Percentiles rank a stretch among this genome's conserved stretches.
These are phyloP conservation scores for Eilema griseolum DNA, from an alignment of 2,888 invertebrate species.

Conservation along the genomic window DNA sequence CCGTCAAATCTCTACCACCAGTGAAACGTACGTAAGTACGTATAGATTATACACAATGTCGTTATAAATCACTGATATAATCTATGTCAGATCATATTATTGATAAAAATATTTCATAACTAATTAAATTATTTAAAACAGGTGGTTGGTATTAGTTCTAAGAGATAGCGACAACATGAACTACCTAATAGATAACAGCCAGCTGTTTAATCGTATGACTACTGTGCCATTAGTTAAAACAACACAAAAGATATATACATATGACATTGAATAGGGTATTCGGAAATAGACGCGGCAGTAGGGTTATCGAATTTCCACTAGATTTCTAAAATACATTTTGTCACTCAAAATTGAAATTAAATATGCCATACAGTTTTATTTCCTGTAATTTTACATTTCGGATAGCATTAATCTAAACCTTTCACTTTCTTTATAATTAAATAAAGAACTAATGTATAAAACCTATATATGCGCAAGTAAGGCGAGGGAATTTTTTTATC, in stretches of 20 bases:
- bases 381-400: no score
- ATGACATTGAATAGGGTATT: not conserved
- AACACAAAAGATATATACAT: not conserved
- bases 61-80: conserved; percentile 1
- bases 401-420: no score
- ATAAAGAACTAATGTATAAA: no score
- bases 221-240: not conserved
- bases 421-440: no score
- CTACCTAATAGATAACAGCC: conserved; percentile 5
- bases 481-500: no score
- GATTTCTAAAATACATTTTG: not conserved
- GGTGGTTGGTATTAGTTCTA: conserved; percentile 3
- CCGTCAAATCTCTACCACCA: no score
- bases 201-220: not conserved
- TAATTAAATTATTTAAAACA: not conserved
- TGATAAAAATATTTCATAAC: not conserved
- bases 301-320: not conserved
- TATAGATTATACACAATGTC: not conserved
- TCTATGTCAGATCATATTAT: not conserved
- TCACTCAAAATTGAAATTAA: not conserved
- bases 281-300: not conserved
- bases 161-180: conserved; percentile 6
- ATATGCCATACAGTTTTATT: no score
- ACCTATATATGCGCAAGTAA: no score
- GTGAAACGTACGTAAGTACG: no score